Percentiles rank a stretch among this genome's conserved stretches.
Conservation (phyloP, 2,113 vertebrate genomes). For the Crocuta crocuta region DNA sequence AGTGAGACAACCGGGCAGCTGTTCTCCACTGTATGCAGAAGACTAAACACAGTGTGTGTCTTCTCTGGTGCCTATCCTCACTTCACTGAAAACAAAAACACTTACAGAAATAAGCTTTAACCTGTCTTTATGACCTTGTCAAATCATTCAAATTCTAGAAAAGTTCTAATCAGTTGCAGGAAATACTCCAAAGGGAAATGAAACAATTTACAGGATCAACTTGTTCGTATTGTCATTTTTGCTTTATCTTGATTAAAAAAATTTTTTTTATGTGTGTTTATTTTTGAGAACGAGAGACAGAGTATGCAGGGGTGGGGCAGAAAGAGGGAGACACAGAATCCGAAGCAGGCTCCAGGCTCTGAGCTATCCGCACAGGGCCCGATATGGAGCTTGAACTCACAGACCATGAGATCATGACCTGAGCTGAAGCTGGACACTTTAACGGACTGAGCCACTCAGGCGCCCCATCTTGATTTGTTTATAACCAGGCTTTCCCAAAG, state of each 20-base stretch:
- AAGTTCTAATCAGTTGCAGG: background rate
- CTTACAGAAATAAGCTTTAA: background rate
- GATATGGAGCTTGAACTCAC: no score
- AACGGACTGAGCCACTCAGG: no score
- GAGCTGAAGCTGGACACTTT: no score
- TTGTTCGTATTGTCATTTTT: background rate
- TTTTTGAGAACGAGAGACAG: no score
- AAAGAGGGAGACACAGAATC: no score
- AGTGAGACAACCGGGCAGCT: background rate
- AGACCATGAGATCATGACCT: no score
- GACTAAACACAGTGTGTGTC: background rate
- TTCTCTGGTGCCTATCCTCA: background rate
- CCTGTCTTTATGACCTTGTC: background rate
- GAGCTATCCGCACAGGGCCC: no score
- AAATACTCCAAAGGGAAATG: background rate
- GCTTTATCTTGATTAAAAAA: background rate
- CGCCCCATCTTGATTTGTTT: background rate
- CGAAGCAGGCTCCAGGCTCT: no score
- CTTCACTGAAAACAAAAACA: constrained; percentile 43
- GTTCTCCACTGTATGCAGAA: background rate
- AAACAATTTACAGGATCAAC: background rate
- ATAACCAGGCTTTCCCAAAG: constrained; percentile 40
- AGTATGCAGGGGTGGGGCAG: no score
- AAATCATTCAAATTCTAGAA: constrained; percentile 18
- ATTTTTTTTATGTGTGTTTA: background rate